Evolutionary conservation across 2,888 invertebrate genomes (phyloP), one percentile per base, ranked within the genome.

Genomic region (Minunthozetes semirufus): DNA sequence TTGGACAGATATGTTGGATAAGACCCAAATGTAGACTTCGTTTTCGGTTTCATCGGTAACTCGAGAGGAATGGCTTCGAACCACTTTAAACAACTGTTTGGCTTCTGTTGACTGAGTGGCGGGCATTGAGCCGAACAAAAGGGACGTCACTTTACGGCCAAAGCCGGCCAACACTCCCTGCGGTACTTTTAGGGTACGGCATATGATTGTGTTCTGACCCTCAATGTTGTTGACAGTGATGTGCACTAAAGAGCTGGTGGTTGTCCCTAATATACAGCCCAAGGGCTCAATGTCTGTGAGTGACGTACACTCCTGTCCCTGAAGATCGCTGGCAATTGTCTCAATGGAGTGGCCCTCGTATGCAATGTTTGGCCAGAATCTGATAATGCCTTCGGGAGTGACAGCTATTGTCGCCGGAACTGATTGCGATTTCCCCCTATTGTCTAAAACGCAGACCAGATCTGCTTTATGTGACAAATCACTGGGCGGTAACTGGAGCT

Each of bases 361-460:
- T 0, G 91, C 90, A 50, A 95, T 88, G 5, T 90, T 92, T 0
- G 92, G 88, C 96, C 96, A 97, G 83, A 90, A 95, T n/a, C 95
- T 88, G 0, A 94, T 89, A 72, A 90, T 88, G 48, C 95, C 96
- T 81, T 95, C 95, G 0, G 95, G 94, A 0, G 95, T 94, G 0
- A 94, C 93, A 19, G 94, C 94, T 79, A 96, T 88, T 80, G 93
- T 93, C 0, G 92, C 89, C 11, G 93, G 92, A 82, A 89, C 86
- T 6, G 74, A 74, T n/a, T 72, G 59, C 22, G 42, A 29, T 22
- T 61, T 42, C 13, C 13, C 8, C 33, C 88, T 88, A 0, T 92
- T 89, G 19, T 94, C 86, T 76, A 93, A 89, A 0, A 95, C 92
- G 80, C 91, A 89, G 9, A 84, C 83, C 29, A 84, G 78, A 25